Base-by-base conservation (phyloP, 92 coral and sea anemone species). In the Nematostella vectensis region DNA sequence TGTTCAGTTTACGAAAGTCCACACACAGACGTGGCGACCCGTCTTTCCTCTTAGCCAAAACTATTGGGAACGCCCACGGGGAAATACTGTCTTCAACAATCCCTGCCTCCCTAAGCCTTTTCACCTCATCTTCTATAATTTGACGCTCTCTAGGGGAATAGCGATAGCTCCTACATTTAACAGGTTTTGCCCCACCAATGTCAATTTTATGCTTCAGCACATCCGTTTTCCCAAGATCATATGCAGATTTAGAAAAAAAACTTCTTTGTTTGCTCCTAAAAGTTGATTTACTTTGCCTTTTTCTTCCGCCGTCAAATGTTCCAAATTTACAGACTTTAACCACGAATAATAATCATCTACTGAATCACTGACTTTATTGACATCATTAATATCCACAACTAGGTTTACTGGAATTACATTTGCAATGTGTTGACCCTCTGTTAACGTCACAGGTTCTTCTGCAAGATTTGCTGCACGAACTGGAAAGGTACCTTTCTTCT, bases 381-480 rank as follows among this genome's bases (percentile, higher is more conserved):
- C 61, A 15, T 10, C 19, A 55, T 43, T 40, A 20, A 43, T 43
- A 25, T 22, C 37, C 15, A 43, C 15, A 27, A 17, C 21, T 6
- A 17, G 11, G 4, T 45, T 6, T 45, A 45, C 51, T 45, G 51
- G 23, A 45, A 11, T 10, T 19, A 45, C 51, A 4, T 45, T 11
- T 6, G 51, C 51, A 10, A 45, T 17, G 4, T 45, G 12, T 45
- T 45, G 51, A 4, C 51, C 51, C 21, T 8, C 23, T 11, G 25
- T 30, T 27, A 45, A 44, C 29, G 21, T 23, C 27, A 45, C 29
- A 12, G 67, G 55, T 29, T 43, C 31, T 29, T 25, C 47, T 28
- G 25, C 26, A 36, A 42, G 16, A 50, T 58, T 58, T 3, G 63
- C 63, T 33, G 39, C 63, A 25, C 53, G 27, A 39, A 58, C 63